These are phyloP conservation scores for Pandemis heparana DNA, from an alignment of 2,888 invertebrate species.

Conservation along the genomic window DNA sequence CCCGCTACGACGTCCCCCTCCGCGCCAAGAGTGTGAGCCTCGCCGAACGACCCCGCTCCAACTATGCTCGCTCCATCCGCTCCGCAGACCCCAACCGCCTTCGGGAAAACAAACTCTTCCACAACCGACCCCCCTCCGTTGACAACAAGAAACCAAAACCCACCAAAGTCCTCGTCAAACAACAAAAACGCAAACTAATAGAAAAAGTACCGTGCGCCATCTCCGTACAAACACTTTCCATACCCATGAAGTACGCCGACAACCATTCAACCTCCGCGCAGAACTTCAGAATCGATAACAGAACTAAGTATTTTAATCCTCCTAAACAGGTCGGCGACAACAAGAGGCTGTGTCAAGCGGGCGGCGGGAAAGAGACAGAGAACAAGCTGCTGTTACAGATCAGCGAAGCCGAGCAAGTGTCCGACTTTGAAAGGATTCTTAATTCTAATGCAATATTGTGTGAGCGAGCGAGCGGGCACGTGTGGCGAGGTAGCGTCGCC, in stretches of 20 bases:
- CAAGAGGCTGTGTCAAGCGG: conserved; percentile 77
- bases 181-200: conserved; percentile 66
- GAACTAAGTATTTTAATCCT: conserved; percentile 74
- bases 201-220: conserved; percentile 74
- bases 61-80: conserved; percentile 67
- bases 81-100: conserved; percentile 69
- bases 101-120: conserved; percentile 62
- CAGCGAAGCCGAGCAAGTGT: conserved; percentile 86
- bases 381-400: conserved; percentile 84
- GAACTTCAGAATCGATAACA: conserved; percentile 61
- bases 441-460: conserved; percentile 84
- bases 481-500: conserved; percentile 72
- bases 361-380: conserved; percentile 77
- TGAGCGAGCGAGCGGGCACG: conserved; percentile 72
- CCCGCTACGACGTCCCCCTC: conserved; percentile 62
- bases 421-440: conserved; percentile 88
- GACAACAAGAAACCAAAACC: conserved; percentile 52
- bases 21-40: conserved; percentile 76
- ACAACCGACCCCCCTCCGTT: conserved; percentile 51
- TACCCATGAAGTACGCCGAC: conserved; percentile 79
- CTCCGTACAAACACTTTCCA: conserved; percentile 74
- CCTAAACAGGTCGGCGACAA: conserved; percentile 79
- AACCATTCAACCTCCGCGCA: conserved; percentile 68
- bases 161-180: conserved; percentile 62
- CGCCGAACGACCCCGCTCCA: conserved; percentile 69